Evolutionary conservation across 1,140 invertebrate genomes (phyloP).

Genomic region (Zaprionus capensis): DNA sequence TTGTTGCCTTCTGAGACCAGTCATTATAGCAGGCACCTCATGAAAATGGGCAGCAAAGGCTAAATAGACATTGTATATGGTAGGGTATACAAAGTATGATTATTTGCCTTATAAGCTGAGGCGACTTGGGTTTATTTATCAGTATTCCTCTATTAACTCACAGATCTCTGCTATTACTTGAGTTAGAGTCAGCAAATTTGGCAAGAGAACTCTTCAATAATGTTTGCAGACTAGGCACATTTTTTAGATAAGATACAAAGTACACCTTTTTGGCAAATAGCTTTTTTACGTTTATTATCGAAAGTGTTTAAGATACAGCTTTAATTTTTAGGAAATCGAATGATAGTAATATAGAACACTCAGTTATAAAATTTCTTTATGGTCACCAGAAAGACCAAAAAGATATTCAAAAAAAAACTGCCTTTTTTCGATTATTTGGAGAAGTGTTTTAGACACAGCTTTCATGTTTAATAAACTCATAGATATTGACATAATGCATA

Average conservation of each 20-base stretch:
- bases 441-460: no score
- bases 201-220: not conserved
- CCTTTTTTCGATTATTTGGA: no score
- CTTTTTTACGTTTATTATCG: no score
- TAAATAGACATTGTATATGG: not conserved
- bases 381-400: no score
- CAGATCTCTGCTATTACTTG: not conserved
- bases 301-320: no score
- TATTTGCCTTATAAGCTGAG: not conserved
- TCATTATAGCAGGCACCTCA: not conserved
- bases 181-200: not conserved
- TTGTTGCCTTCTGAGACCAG: constrained; percentile 2
- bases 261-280: no score
- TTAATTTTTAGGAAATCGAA: no score
- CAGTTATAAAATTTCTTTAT: no score
- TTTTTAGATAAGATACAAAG: no score
- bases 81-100: not conserved
- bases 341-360: no score
- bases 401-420: no score
- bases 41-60: not conserved
- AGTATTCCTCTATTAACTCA: no score
- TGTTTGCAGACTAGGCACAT: not conserved
- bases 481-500: not conserved
- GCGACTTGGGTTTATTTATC: not conserved
- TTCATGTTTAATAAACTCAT: not conserved